These are phyloP conservation scores for Caenorhabditis drosophilae DNA, from an alignment of 2,888 invertebrate species.

Conservation along the genomic window DNA sequence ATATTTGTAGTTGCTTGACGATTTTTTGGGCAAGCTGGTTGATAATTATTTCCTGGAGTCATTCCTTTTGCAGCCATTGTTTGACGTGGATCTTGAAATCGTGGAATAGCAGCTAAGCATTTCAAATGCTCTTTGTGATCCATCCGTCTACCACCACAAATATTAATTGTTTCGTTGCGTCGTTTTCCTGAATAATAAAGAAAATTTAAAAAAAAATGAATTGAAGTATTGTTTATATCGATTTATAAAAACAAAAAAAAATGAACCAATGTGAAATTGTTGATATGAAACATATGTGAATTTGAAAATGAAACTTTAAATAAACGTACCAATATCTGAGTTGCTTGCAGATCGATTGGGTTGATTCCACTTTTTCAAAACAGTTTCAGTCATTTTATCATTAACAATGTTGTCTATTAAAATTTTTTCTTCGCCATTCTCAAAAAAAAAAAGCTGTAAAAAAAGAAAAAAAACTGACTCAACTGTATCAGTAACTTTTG, in stretches of 20 bases:
- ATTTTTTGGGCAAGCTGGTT: constrained; percentile 19
- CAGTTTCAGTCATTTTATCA: constrained; percentile 53
- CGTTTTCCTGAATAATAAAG: constrained; percentile 35
- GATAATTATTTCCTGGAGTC: constrained; percentile 14
- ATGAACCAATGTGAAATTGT: background rate
- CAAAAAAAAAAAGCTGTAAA: constrained; percentile 2
- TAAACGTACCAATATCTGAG: constrained; percentile 50
- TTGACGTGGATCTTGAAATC: constrained; percentile 46
- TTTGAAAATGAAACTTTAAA: no score
- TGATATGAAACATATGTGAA: background rate
- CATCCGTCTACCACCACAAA: constrained; percentile 52
- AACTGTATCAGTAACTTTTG: constrained; percentile 49
- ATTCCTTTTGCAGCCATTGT: constrained; percentile 34
- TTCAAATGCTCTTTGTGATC: constrained; percentile 46
- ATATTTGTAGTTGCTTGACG: constrained; percentile 58
- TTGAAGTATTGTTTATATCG: no score
- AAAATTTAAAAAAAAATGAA: no score
- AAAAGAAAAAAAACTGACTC: background rate
- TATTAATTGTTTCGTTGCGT: constrained; percentile 40
- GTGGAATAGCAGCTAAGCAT: constrained; percentile 52
- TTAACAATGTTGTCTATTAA: constrained; percentile 56
- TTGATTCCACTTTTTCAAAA: constrained; percentile 49
- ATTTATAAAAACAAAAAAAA: no score
- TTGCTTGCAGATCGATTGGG: constrained; percentile 59
- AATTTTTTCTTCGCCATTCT: constrained; percentile 47